Conservation (phyloP, 2,888 invertebrate genomes). For the Rotaria magnacalcarata region DNA sequence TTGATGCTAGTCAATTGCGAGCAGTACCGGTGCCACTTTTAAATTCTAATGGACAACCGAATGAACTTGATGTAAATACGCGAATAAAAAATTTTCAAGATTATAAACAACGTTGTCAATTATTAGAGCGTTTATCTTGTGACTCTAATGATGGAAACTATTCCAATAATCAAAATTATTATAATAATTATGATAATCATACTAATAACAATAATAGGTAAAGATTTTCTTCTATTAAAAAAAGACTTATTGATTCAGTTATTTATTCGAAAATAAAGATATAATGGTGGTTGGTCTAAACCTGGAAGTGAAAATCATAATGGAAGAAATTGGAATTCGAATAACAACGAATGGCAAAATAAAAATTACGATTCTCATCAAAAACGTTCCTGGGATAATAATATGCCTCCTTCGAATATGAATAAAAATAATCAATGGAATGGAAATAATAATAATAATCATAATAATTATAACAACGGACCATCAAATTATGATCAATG, state of each 20-base stretch:
- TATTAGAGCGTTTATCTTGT: neutral
- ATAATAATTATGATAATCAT: conserved; percentile 6
- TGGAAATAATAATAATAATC: neutral
- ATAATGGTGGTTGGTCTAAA: neutral
- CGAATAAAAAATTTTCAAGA: conserved; percentile 7
- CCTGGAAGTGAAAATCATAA: neutral
- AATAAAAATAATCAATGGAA: conserved; percentile 33
- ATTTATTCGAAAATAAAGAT: neutral
- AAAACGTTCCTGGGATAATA: conserved; percentile 19
- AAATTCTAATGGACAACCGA: neutral
- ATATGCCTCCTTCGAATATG: neutral
- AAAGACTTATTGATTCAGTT: too few species aligned
- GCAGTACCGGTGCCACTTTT: neutral
- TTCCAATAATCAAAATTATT: conserved; percentile 11
- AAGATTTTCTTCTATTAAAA: neutral
- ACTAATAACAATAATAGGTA: neutral
- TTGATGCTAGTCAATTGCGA: conserved; percentile 29
- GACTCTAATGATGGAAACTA: neutral
- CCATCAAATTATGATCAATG: conserved; percentile 17
- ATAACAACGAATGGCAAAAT: neutral
- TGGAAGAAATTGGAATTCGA: conserved; percentile 5
- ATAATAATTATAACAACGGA: neutral
- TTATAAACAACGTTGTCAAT: conserved; percentile 8
- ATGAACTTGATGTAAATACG: conserved; percentile 5
- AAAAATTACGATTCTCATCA: neutral